A percentile compares a stretch with the other conserved stretches of the same genome.
Evolutionary conservation across 2,113 vertebrate genomes (phyloP).

Genomic region (Phocoena phocoena): DNA sequence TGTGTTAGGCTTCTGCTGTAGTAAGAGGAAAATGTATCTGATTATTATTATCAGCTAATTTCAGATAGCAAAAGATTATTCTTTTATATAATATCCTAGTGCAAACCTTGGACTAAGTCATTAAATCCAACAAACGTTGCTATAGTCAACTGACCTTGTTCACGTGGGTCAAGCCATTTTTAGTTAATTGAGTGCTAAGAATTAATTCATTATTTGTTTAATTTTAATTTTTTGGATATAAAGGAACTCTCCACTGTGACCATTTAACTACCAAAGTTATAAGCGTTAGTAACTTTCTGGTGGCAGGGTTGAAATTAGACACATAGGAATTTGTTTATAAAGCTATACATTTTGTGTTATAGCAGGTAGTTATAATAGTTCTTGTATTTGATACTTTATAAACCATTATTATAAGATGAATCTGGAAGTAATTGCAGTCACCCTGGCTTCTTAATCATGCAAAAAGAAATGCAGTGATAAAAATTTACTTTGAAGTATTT

Average conservation of each 20-base stretch:
- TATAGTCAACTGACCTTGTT: not conserved
- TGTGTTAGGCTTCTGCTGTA: not conserved
- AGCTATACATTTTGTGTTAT: conserved; percentile 36
- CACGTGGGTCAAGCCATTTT: conserved; percentile 51
- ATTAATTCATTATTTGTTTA: not conserved
- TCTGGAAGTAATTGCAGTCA: not conserved
- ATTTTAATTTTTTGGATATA: not conserved
- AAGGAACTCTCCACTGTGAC: conserved; percentile 39
- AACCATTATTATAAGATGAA: not conserved
- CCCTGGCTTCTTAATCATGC: not conserved
- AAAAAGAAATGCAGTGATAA: conserved; percentile 20
- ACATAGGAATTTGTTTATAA: conserved; percentile 38
- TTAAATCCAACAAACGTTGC: conserved; percentile 2
- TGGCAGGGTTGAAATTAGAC: conserved; percentile 49
- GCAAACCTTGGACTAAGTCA: not conserved
- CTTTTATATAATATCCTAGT: not conserved
- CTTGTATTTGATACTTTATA: conserved; percentile 2
- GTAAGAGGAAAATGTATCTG: not conserved
- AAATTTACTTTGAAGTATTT: not conserved
- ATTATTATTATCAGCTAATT: not conserved
- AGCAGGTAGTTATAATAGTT: not conserved
- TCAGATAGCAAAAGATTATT: not conserved
- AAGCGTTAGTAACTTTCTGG: conserved; percentile 57
- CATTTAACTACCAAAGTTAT: conserved; percentile 56
- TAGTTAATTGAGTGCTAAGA: conserved; percentile 49